Base-by-base conservation (phyloP, 2,888 invertebrate genomes). In the Tipula vernalis region DNA sequence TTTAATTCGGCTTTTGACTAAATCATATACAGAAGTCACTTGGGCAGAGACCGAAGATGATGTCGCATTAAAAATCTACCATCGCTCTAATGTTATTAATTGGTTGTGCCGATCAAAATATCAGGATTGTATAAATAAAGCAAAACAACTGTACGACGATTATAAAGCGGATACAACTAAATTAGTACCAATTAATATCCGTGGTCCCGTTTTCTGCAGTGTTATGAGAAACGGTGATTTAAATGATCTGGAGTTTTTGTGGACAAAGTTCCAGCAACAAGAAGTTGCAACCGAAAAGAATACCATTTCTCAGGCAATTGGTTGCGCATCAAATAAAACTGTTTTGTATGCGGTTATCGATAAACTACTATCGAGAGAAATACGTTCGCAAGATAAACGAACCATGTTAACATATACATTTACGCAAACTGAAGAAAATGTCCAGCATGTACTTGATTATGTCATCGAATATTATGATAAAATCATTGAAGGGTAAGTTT, bases 191-290 rank as follows among this genome's bases (percentile, higher is more conserved):
- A 93, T 93, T 6, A 95, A 97, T 89, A 92, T 94, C 86, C 94
- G 95, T 86, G 91, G 93, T 39, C 93, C 94, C 86, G 95, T 97
- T 0, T 97, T 96, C 91, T 97, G 97, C 90, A 94, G 94, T 36
- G 96, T 93, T 1, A 92, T 97, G 8, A 93, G 94, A n/a, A 90
- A 93, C 41, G 96, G 95, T 0, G 91, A 91, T 0, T 89, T 90
- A 15, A 90, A 90, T 0, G 94, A 96, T 88, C 97, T 96, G 93
- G 89, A 94, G 0, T 93, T 92, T 88, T 91, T 96, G 28, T 95
- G 95, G 93, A 88, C 92, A 0, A 93, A 94, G 88, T 96, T 94
- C 90, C 89, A 91, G 86, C 89, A 88, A 0, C 93, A 94, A 86
- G 93, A 94, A 47, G 93, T 95, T 0, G 95, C 95, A 71, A 93